Base-by-base conservation (phyloP, 2,797 vertebrate genomes). In the Cossypha polioptera region DNA sequence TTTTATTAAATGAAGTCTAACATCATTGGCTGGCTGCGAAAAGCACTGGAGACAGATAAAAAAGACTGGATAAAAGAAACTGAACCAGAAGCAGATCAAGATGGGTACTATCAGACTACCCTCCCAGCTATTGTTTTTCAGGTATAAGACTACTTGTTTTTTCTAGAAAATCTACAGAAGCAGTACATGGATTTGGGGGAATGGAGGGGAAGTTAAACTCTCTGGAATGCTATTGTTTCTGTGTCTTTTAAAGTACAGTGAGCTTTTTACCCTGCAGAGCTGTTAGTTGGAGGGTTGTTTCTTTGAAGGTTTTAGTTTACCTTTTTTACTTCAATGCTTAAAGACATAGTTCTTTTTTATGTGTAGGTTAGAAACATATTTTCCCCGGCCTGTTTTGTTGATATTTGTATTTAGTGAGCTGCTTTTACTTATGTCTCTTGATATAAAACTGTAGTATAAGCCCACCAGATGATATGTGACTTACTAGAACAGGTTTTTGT, bases 81-180 rank as follows among this genome's bases (percentile, higher is more conserved):
- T 0, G 99, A 99, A 88, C 99, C 99, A 5, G 99, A 99, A 96
- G 99, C 99, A 0, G 99, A 99, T 96, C 99, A 99, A 79, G 99
- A 99, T 10, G 99, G 99, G 12, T 99, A 98, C 97, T 99, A 99
- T 96, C 99, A 99, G 98, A 99, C 99, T 33, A 99, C 99, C 0
- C 98, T 99, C 36, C 99, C 99, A 4, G 99, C 99, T 89, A 99
- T 99, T 28, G 99, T 99, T 89, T 99, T 99, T 93, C 99, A 99
- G 99, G 99, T 99, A 96, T 62, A 63, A 83, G 29, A 78, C 29
- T 75, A 61, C 15, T 40, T 74, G 13, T 9, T 65, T 67, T 11
- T 83, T 88, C 29, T 77, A 74, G 38, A 76, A 71, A 71, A n/a
- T 19, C 11, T 47, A 3, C 12, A 26, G 36, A 57, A 88, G 74